Base-by-base conservation (phyloP, 2,797 vertebrate genomes). In the Rhinogobio ventralis region DNA sequence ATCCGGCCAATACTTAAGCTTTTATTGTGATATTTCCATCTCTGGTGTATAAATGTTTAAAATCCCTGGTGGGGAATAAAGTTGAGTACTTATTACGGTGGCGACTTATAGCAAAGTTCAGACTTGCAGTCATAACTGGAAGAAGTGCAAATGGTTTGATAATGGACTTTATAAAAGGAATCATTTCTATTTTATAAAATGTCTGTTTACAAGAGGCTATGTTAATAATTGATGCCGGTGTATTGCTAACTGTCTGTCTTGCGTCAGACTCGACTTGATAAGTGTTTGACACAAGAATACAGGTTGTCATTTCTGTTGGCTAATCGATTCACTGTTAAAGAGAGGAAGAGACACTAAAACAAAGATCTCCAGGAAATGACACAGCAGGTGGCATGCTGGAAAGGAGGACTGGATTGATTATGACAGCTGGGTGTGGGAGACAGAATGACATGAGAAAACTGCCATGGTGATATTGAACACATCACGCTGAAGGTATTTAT, bases 131-230 rank as follows among this genome's bases (percentile, higher is more conserved):
- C 11, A 42, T 30, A 55, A 57, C 33, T 2, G 5, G 60, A 46
- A 33, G 10, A 57, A 78, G 76, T 83, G 55, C 82, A 80, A 76
- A 81, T 66, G 71, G 69, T 69, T 82, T 67, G 49, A 79, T 79
- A 82, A 82, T 82, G 78, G 82, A 76, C 45, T 80, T 82, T 86
- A 84, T 86, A 66, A 88, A 87, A 87, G 62, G 51, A 69, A 77
- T 80, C 74, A 87, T 89, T 86, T 84, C 85, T 89, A 76, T 87
- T 87, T 85, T 10, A 81, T 90, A 86, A 79, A 86, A 79, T 80
- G 69, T 57, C 71, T 84, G 83, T 85, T 82, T 84, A 84, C 81
- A 83, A 83, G 57, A 73, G 53, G 49, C 19, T 4, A 39, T 2
- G 30, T 80, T 60, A 87, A 86, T 88, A 85, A 81, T 86, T 72